phyloP scores from a whole-genome alignment of 1,140 invertebrate genomes.

The Lepidostoma basale region DNA sequence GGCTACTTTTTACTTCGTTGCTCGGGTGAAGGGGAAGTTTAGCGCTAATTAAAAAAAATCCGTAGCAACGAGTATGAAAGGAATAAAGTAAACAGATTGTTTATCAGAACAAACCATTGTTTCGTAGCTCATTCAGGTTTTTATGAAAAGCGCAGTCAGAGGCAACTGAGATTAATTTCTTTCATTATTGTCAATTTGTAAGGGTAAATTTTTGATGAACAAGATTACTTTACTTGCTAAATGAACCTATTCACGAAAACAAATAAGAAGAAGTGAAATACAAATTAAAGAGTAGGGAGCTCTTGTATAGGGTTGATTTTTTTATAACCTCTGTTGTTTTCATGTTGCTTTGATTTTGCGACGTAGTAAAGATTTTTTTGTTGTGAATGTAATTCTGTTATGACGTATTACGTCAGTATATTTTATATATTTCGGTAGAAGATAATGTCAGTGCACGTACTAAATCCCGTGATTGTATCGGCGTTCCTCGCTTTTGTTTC shows the following conservation, averaged over 20 bases:
- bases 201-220: not conserved
- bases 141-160: constrained; percentile 13
- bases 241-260: constrained; percentile 1
- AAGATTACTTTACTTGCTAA: not conserved
- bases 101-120: constrained; percentile 34
- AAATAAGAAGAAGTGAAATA: not conserved
- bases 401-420: too few relatives aligned
- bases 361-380: too few relatives aligned
- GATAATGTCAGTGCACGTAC: too few relatives aligned
- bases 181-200: constrained; percentile 17
- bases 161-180: constrained; percentile 36
- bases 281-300: not conserved
- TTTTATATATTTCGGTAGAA: too few relatives aligned
- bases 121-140: constrained; percentile 22
- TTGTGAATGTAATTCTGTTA: too few relatives aligned
- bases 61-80: constrained; percentile 27
- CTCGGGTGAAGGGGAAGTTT: constrained; percentile 24
- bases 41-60: constrained; percentile 44
- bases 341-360: too few relatives aligned
- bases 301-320: too few relatives aligned
- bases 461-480: constrained; percentile 24
- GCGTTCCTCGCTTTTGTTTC: constrained; percentile 30
- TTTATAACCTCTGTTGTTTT: too few relatives aligned
- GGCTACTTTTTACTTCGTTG: not conserved
- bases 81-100: constrained; percentile 15